These are phyloP conservation scores for Drosophila tani DNA, from an alignment of 1,140 invertebrate species.

Conservation along the genomic window DNA sequence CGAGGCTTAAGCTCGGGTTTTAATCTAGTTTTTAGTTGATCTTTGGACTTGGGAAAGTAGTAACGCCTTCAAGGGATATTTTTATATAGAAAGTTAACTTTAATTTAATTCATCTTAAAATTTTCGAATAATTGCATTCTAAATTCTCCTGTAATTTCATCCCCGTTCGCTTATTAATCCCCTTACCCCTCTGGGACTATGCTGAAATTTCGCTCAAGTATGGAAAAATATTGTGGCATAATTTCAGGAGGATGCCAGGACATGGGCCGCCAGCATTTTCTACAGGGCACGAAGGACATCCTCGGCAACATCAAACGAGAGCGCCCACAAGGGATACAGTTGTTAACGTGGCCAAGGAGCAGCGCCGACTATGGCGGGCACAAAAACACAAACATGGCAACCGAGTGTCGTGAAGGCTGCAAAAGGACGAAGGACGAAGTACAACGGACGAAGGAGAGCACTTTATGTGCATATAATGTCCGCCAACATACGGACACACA, in stretches of 20 bases:
- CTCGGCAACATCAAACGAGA: conserved; percentile 49
- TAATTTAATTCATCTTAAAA: neutral
- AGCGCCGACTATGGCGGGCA: conserved; percentile 43
- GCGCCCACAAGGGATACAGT: conserved; percentile 73
- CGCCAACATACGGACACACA: conserved; percentile 37
- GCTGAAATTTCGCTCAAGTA: neutral
- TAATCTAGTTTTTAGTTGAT: neutral
- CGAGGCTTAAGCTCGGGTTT: neutral
- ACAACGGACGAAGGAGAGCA: conserved; percentile 31
- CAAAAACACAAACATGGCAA: conserved; percentile 64
- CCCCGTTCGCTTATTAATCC: neutral
- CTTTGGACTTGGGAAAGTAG: neutral
- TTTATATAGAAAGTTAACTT: too few species aligned
- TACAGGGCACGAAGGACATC: conserved; percentile 57
- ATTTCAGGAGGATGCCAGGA: conserved; percentile 60
- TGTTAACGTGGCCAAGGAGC: conserved; percentile 66
- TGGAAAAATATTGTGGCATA: conserved; percentile 41
- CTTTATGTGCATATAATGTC: conserved; percentile 62
- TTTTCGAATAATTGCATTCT: neutral
- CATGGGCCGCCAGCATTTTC: conserved; percentile 48
- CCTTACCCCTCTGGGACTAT: neutral
- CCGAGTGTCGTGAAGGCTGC: conserved; percentile 52
- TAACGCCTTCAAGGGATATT: too few species aligned
- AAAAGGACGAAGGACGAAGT: conserved; percentile 14
- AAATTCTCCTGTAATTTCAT: neutral